Percentiles rank a stretch among this genome's conserved stretches.
These are phyloP conservation scores for Aplocera efformata DNA, from an alignment of 2,888 invertebrate species.

Conservation along the genomic window DNA sequence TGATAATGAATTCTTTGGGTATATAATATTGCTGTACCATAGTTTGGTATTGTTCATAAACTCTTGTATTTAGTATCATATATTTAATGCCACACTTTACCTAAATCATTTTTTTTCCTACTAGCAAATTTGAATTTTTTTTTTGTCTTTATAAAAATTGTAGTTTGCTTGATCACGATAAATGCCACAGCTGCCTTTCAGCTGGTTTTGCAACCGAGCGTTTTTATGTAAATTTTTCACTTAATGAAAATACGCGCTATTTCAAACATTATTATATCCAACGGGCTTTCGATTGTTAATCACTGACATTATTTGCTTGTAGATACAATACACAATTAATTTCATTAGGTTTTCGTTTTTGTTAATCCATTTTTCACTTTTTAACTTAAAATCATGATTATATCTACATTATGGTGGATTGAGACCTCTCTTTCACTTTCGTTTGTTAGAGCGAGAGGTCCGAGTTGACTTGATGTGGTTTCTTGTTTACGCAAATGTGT, in stretches of 20 bases:
- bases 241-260: slow-evolving; percentile 7
- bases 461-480: not conserved
- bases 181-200: too few relatives aligned
- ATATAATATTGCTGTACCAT: too few relatives aligned
- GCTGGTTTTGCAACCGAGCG: too few relatives aligned
- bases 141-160: slow-evolving; percentile 29
- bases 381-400: slow-evolving; percentile 13
- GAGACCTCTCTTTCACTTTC: slow-evolving; percentile 4
- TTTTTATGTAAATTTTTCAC: too few relatives aligned
- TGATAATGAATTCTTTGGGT: too few relatives aligned
- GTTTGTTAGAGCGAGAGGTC: slow-evolving; percentile 11
- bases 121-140: too few relatives aligned
- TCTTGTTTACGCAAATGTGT: not conserved
- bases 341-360: too few relatives aligned
- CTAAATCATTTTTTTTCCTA: not conserved
- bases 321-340: slow-evolving; percentile 10
- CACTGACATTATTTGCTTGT: slow-evolving; percentile 32
- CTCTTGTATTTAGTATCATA: too few relatives aligned
- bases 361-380: slow-evolving; percentile 19
- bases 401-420: slow-evolving; percentile 1
- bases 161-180: too few relatives aligned
- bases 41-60: too few relatives aligned
- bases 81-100: too few relatives aligned
- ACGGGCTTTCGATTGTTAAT: slow-evolving; percentile 10
- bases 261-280: slow-evolving; percentile 1